Evolutionary conservation across 1,140 invertebrate genomes (phyloP).

Genomic region (Drosophila arizonae): DNA sequence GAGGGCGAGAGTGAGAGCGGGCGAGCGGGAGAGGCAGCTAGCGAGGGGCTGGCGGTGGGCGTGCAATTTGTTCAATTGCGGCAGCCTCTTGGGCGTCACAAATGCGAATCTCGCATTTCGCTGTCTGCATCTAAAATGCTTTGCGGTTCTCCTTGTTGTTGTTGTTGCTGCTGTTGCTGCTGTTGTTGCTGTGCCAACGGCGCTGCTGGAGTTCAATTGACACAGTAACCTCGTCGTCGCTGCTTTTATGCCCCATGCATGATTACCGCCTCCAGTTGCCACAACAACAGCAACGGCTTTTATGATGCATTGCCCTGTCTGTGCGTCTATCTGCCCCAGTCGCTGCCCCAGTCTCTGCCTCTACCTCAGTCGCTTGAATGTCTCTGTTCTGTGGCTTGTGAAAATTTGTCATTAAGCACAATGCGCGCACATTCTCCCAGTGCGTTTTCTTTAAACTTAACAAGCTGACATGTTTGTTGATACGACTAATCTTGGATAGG

Average conservation of each 20-base stretch:
- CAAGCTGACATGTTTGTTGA: slow-evolving; percentile 35
- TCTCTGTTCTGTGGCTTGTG: slow-evolving; percentile 18
- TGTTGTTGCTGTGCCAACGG: slow-evolving; percentile 23
- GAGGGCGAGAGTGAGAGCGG: not conserved
- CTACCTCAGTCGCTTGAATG: not conserved
- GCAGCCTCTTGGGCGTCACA: slow-evolving; percentile 73
- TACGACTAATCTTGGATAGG: not conserved
- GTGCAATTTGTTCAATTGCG: slow-evolving; percentile 74
- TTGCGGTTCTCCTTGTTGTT: slow-evolving; percentile 18
- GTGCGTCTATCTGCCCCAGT: not conserved
- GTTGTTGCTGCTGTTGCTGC: not conserved
- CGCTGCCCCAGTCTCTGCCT: not conserved
- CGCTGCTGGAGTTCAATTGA: slow-evolving; percentile 54
- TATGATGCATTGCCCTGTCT: slow-evolving; percentile 43
- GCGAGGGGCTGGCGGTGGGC: not conserved
- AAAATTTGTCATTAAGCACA: slow-evolving; percentile 49
- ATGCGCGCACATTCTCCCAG: slow-evolving; percentile 27
- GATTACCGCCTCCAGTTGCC: slow-evolving; percentile 65
- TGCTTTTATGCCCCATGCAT: slow-evolving; percentile 52
- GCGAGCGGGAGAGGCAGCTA: too few species aligned
- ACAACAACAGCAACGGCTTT: slow-evolving; percentile 25
- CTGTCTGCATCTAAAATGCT: slow-evolving; percentile 72
- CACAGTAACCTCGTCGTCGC: slow-evolving; percentile 74
- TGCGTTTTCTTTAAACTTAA: slow-evolving; percentile 11
- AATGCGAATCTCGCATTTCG: slow-evolving; percentile 62